A percentile compares a stretch with the other conserved stretches of the same genome.
These are phyloP conservation scores for Orientallactaga bullata DNA, from an alignment of 2,113 vertebrate genomes.

Conservation along the genomic window DNA sequence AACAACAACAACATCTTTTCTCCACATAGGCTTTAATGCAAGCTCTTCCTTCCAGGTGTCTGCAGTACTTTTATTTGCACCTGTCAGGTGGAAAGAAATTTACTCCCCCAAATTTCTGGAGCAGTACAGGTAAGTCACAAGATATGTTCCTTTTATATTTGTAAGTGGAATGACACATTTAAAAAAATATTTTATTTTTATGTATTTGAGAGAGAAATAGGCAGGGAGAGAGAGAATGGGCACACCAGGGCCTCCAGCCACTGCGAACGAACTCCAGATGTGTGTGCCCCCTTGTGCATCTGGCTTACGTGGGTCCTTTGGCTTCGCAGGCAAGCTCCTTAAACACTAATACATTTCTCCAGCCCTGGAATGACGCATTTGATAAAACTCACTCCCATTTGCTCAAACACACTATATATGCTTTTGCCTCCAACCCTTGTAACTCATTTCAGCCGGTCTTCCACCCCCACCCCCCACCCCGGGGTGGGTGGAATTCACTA, in stretches of 20 bases:
- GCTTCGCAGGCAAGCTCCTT: no score
- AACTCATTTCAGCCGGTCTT: slow-evolving; percentile 15
- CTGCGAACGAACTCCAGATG: no score
- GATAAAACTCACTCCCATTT: neutral
- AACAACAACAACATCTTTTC: no score
- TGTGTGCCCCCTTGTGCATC: no score
- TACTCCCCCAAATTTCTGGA: neutral
- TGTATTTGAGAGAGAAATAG: no score
- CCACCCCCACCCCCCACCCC: no score
- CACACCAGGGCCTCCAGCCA: no score
- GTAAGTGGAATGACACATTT: neutral
- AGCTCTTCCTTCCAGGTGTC: slow-evolving; percentile 42
- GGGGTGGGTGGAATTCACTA: no score
- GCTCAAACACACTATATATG: neutral
- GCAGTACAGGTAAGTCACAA: slow-evolving; percentile 4
- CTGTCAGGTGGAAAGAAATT: neutral
- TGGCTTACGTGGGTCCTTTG: no score
- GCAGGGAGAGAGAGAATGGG: no score
- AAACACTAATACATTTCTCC: no score
- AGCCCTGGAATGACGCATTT: neutral
- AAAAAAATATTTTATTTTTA: no score
- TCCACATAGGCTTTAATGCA: neutral
- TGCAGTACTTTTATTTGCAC: neutral
- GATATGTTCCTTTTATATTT: neutral
- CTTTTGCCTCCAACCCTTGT: neutral